phyloP scores from a whole-genome alignment of 2,113 vertebrate genomes.

The Sisor rabdophorus region DNA sequence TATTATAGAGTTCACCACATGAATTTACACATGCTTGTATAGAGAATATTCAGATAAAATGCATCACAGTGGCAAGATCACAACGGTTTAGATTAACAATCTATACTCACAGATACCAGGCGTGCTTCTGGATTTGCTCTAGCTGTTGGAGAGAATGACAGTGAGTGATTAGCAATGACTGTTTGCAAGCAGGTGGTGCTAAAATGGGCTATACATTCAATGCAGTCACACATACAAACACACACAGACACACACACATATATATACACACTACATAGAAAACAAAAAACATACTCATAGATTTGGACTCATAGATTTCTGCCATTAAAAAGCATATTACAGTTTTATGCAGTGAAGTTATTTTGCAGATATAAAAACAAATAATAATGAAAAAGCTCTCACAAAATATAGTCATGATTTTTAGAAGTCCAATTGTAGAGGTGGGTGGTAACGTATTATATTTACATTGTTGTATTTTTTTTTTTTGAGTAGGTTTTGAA shows the following conservation, averaged over 20 bases:
- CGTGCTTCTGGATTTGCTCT: conserved; percentile 88
- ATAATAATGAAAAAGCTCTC: background rate
- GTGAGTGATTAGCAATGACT: conserved; percentile 60
- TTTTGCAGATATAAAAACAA: background rate
- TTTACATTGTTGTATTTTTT: too few species aligned
- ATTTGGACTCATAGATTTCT: background rate
- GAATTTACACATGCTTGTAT: background rate
- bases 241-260: too few species aligned
- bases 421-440: background rate
- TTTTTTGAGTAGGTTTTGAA: too few species aligned
- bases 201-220: conserved; percentile 39
- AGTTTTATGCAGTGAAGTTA: background rate
- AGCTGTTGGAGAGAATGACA: conserved; percentile 72
- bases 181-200: conserved; percentile 59
- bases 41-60: conserved; percentile 7
- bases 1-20: background rate
- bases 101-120: conserved; percentile 88
- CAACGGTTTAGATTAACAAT: conserved; percentile 21
- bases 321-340: background rate
- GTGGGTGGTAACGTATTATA: too few species aligned
- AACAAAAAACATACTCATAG: background rate
- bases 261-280: too few species aligned
- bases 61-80: background rate
- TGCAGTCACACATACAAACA: background rate
- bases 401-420: background rate